Evolutionary conservation across 2,888 invertebrate species (phyloP), one percentile per base, ranked within the genome.

Genomic region (Therioaphis trifolii): DNA sequence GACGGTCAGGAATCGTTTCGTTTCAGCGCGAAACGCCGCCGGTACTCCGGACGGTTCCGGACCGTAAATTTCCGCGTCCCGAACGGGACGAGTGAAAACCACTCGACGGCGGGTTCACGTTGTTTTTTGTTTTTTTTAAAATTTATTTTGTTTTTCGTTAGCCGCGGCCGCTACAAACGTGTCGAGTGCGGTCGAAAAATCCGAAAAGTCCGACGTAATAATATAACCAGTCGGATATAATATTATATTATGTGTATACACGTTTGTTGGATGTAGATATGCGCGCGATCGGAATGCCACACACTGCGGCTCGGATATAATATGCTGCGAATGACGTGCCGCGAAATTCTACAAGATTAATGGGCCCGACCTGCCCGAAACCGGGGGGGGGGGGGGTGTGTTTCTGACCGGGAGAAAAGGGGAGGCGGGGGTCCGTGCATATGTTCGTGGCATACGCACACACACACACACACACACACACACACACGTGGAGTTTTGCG

Each of bases 271-370:
- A 21, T 49, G 27, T 27, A 49, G n/a, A 52, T 72, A n/a, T 68
- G 21, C 4, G 49, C 27, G 27, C 58, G 40, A 75, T 75, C 43
- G 75, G 61, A 76, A 63, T 27, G 61, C 61, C n/a, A n/a, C 21
- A 55, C n/a, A 21, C n/a, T 5, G n/a, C n/a, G 58, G 35, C 7
- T 35, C 21, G 55, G 2, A 9, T 46, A 46, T 24, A 7, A 24
- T 27, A 18, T 27, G 21, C 66, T 78, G 77, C 52, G 24, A 24
- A 49, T 78, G 77, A 77, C 77, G 77, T 66, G 49, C 66, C 7
- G 61, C 63, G 46, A 63, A 63, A 76, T 79, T 71, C 58, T 18
- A 58, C 55, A 29, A 80, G 71, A 80, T 80, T 80, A 80, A 80
- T 80, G 80, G 80, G 58, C 3, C 46, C 27, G 76, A 63, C 55